These are phyloP conservation scores for Platysternon megacephalum DNA, from an alignment of 2,113 vertebrate genomes.

Conservation along the genomic window DNA sequence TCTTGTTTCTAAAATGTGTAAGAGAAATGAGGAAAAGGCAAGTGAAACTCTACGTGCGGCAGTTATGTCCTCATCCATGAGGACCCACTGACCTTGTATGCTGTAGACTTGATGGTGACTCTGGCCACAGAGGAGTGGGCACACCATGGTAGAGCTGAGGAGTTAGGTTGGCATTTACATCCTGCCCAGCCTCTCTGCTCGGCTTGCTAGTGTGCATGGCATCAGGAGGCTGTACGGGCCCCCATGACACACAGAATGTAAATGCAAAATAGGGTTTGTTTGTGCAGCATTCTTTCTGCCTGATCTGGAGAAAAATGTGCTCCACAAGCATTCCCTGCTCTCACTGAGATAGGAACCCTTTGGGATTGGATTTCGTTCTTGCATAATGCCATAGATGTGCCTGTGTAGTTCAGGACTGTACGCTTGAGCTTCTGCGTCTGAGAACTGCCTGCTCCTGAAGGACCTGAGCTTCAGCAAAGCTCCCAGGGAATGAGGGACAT, in stretches of 20 bases:
- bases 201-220: neutral
- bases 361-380: neutral
- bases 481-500: too few relatives aligned
- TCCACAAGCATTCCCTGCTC: neutral
- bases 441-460: neutral
- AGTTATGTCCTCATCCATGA: neutral
- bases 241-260: neutral
- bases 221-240: neutral
- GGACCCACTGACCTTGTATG: neutral
- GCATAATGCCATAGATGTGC: neutral
- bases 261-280: neutral
- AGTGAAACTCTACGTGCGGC: neutral
- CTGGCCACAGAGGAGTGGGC: neutral
- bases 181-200: neutral
- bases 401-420: neutral
- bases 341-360: neutral
- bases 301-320: neutral
- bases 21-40: neutral
- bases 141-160: neutral
- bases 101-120: neutral
- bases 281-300: neutral
- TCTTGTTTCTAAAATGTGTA: neutral
- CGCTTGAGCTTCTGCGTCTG: neutral
- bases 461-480: neutral
- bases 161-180: neutral